Percentiles rank a stretch among this genome's conserved stretches.
phyloP scores from a whole-genome alignment of 2,888 invertebrate species.

The Eugnorisma glareosa region DNA sequence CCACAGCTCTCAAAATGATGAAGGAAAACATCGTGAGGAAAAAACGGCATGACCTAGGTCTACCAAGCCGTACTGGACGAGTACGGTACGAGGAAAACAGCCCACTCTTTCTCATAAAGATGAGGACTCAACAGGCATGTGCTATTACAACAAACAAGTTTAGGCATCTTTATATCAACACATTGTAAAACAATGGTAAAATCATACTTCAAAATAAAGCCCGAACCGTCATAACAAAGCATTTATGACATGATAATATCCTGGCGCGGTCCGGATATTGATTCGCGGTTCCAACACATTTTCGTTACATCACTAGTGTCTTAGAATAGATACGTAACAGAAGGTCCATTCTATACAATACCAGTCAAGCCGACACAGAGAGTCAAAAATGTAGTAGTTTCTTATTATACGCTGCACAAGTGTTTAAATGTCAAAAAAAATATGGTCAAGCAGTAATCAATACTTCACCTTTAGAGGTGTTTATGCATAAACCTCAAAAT shows the following conservation, averaged over 20 bases:
- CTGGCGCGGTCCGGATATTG: constrained; percentile 68
- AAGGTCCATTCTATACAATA: neutral
- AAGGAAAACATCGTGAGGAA: neutral
- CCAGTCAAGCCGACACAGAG: too few species aligned
- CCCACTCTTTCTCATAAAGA: neutral
- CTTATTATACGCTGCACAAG: neutral
- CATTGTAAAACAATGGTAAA: neutral
- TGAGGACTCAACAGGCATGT: neutral
- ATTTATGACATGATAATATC: constrained; percentile 69
- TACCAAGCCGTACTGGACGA: neutral
- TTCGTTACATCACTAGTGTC: constrained; percentile 42
- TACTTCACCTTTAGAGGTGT: neutral
- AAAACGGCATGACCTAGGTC: neutral
- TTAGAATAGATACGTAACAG: constrained; percentile 18
- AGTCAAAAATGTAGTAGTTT: neutral
- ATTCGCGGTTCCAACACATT: constrained; percentile 53
- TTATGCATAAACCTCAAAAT: neutral
- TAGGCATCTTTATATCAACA: neutral
- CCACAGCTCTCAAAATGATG: neutral
- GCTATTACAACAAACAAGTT: neutral
- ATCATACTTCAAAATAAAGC: constrained; percentile 5
- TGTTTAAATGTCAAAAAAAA: neutral
- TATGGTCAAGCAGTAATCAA: neutral
- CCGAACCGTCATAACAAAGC: constrained; percentile 46
- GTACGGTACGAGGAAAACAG: too few species aligned